Percentiles rank a stretch among this genome's conserved stretches.
Conservation (phyloP, 2,797 vertebrate genomes). For the Scyliorhinus canicula region DNA sequence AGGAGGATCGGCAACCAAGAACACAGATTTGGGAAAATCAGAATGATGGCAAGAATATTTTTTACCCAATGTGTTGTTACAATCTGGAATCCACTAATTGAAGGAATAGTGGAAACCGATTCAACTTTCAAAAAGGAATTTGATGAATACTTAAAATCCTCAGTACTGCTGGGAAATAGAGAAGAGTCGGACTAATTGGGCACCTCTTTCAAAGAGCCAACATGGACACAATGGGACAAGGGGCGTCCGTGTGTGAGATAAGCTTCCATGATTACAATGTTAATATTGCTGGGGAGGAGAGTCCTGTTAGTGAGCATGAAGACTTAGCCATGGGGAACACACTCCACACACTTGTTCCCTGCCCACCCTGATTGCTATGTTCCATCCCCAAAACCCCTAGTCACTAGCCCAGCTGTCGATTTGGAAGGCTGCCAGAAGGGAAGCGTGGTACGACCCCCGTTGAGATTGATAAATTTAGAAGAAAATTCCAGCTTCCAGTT, state of each 20-base stretch:
- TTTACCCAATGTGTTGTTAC: not conserved
- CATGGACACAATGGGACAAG: not conserved
- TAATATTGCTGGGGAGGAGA: not conserved
- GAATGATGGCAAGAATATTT: not conserved
- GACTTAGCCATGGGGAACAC: not conserved
- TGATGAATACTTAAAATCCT: not conserved
- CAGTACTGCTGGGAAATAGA: not conserved
- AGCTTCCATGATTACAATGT: not conserved
- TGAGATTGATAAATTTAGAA: too few relatives aligned
- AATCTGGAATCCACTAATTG: not conserved
- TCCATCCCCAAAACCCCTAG: not conserved
- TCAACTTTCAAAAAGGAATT: not conserved
- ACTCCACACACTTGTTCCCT: not conserved
- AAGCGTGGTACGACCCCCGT: not conserved
- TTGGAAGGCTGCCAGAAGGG: too few relatives aligned
- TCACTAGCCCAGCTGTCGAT: too few relatives aligned
- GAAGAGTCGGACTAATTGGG: not conserved
- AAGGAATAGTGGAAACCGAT: not conserved
- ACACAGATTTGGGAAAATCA: not conserved
- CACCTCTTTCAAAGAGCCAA: not conserved
- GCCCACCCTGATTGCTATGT: not conserved
- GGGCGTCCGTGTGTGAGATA: not conserved
- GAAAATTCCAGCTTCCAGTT: too few relatives aligned
- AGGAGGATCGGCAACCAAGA: not conserved
- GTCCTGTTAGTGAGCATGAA: not conserved